phyloP scores from a whole-genome alignment of 2,797 vertebrate genomes.

The Pampus argenteus region DNA sequence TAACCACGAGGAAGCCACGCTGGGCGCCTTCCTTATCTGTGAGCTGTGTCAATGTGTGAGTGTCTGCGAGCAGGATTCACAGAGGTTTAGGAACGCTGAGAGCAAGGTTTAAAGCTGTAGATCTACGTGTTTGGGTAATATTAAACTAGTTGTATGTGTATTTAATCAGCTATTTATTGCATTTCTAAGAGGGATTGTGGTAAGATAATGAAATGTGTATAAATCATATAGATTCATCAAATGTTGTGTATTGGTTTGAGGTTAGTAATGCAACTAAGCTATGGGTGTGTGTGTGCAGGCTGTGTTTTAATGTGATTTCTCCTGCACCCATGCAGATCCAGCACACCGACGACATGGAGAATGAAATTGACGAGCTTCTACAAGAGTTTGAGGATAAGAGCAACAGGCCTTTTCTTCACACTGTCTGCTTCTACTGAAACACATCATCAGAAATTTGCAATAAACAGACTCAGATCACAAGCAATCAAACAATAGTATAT shows the following conservation, averaged over 20 bases:
- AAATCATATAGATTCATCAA: not conserved
- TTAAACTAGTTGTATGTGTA: not conserved
- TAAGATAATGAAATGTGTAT: not conserved
- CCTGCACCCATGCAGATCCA: slow-evolving; percentile 88
- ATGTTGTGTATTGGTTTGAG: not conserved
- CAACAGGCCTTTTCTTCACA: slow-evolving; percentile 95
- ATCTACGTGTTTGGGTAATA: not conserved
- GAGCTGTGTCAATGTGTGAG: slow-evolving; percentile 99
- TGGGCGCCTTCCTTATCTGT: slow-evolving; percentile 99
- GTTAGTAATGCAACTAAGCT: not conserved
- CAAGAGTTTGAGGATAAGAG: slow-evolving; percentile 99
- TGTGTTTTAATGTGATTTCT: slow-evolving; percentile 12
- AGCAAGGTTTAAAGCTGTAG: not conserved
- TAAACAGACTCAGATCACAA: slow-evolving; percentile 62
- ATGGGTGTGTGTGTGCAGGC: not conserved
- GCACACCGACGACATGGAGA: slow-evolving; percentile 99
- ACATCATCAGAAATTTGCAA: slow-evolving; percentile 62
- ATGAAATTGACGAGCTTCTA: slow-evolving; percentile 97
- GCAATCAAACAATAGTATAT: slow-evolving; percentile 57
- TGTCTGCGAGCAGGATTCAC: slow-evolving; percentile 62
- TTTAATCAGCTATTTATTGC: not conserved
- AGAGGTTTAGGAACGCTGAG: not conserved
- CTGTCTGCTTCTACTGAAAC: slow-evolving; percentile 97
- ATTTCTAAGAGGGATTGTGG: not conserved
- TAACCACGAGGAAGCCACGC: slow-evolving; percentile 98